phyloP scores from a whole-genome alignment of 2,888 invertebrate genomes.

The Hirtodrosophila cameraria region DNA sequence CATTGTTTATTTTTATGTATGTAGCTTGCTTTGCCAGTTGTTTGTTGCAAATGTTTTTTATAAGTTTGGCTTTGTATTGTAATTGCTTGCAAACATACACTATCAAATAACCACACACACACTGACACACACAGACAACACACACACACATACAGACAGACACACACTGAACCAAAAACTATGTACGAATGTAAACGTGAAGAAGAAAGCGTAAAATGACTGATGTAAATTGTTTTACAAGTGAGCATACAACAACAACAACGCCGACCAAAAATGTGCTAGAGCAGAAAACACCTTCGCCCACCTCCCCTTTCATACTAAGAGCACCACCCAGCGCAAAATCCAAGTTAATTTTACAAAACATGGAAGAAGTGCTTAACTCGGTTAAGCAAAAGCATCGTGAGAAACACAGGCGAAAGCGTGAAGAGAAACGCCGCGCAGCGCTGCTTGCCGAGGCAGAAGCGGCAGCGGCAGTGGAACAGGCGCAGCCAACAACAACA shows the following conservation, averaged over 20 bases:
- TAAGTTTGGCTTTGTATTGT: slow-evolving; percentile 67
- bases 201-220: slow-evolving; percentile 64
- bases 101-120: slow-evolving; percentile 30
- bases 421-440: slow-evolving; percentile 80
- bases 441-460: slow-evolving; percentile 61
- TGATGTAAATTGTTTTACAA: slow-evolving; percentile 77
- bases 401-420: slow-evolving; percentile 81
- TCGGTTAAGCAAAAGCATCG: slow-evolving; percentile 83
- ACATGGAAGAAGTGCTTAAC: slow-evolving; percentile 83
- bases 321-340: slow-evolving; percentile 79
- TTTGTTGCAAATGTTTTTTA: slow-evolving; percentile 68
- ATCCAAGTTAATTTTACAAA: slow-evolving; percentile 82
- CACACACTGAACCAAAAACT: slow-evolving; percentile 29
- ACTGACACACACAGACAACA: slow-evolving; percentile 32
- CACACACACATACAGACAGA: slow-evolving; percentile 31
- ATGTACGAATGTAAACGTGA: slow-evolving; percentile 49
- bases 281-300: slow-evolving; percentile 36
- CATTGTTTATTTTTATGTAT: slow-evolving; percentile 62
- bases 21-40: slow-evolving; percentile 50
- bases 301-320: slow-evolving; percentile 73
- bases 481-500: slow-evolving; percentile 12
- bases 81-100: slow-evolving; percentile 57
- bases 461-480: slow-evolving; percentile 24
- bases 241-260: slow-evolving; percentile 54
- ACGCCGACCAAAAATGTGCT: slow-evolving; percentile 55